Percentiles rank a stretch among this genome's conserved stretches.
Conservation (phyloP, 2,888 invertebrate genomes). For the Lucinisca nassula region DNA sequence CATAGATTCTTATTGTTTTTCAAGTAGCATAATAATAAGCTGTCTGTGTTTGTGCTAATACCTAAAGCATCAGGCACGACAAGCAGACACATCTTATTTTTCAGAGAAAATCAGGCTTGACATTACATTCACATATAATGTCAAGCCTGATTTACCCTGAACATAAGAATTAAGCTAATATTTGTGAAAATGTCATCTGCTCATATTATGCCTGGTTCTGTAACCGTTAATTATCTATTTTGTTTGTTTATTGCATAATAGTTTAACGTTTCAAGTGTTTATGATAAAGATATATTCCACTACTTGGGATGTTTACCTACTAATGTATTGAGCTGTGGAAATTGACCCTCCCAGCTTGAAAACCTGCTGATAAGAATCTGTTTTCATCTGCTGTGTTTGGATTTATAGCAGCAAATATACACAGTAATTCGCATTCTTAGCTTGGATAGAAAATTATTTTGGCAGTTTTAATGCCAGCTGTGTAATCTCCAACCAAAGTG, state of each 20-base stretch:
- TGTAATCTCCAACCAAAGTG: neutral
- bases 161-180: too few relatives aligned
- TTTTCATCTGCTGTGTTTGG: neutral
- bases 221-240: too few relatives aligned
- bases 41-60: neutral
- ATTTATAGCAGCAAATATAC: constrained; percentile 14
- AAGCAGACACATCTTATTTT: too few relatives aligned
- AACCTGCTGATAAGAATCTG: neutral
- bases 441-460: neutral
- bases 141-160: too few relatives aligned
- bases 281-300: neutral
- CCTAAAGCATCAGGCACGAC: too few relatives aligned
- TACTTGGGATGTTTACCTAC: neutral
- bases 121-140: too few relatives aligned
- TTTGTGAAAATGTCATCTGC: too few relatives aligned
- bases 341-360: neutral
- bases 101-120: too few relatives aligned
- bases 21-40: too few relatives aligned
- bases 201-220: too few relatives aligned
- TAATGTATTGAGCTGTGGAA: neutral
- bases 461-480: constrained; percentile 4
- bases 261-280: neutral
- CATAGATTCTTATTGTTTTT: too few relatives aligned
- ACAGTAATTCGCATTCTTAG: constrained; percentile 14
- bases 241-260: too few relatives aligned